Evolutionary conservation across 2,797 vertebrate genomes (phyloP).

Genomic region (Sparidentex hasta): DNA sequence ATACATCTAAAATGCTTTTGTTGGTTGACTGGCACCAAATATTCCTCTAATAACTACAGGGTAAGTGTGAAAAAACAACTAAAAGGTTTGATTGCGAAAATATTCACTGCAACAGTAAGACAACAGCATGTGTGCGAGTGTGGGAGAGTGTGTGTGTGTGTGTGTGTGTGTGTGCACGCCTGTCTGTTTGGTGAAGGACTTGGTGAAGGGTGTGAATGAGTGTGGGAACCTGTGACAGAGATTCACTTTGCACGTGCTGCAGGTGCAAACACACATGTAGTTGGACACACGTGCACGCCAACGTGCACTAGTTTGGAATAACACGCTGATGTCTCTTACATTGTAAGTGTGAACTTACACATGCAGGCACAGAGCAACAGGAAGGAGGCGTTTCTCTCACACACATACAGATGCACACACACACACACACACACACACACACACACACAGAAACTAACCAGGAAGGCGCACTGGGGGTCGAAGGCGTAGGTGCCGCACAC

Average conservation of each 20-base stretch:
- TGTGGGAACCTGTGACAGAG: slow-evolving; percentile 10
- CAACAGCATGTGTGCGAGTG: not conserved
- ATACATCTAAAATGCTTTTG: slow-evolving; percentile 22
- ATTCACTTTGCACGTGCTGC: slow-evolving; percentile 3
- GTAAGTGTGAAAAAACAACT: not conserved
- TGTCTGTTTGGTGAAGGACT: slow-evolving; percentile 14
- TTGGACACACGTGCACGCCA: not conserved
- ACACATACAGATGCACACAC: too few species aligned
- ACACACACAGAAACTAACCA: slow-evolving; percentile 83
- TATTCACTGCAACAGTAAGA: not conserved
- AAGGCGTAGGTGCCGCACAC: slow-evolving; percentile 93
- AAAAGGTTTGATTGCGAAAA: not conserved
- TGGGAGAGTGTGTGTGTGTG: not conserved
- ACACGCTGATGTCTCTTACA: not conserved
- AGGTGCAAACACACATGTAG: not conserved
- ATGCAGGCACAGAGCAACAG: not conserved
- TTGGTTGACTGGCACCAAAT: not conserved
- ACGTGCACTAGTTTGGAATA: not conserved
- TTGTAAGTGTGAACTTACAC: slow-evolving; percentile 2
- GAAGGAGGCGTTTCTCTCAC: not conserved
- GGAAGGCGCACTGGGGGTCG: slow-evolving; percentile 90
- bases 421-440: not conserved
- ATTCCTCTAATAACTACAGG: not conserved
- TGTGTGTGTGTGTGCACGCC: not conserved
- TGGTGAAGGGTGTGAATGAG: slow-evolving; percentile 33